phyloP scores from a whole-genome alignment of 2,888 invertebrate species.

The Vandiemenella viatica region DNA sequence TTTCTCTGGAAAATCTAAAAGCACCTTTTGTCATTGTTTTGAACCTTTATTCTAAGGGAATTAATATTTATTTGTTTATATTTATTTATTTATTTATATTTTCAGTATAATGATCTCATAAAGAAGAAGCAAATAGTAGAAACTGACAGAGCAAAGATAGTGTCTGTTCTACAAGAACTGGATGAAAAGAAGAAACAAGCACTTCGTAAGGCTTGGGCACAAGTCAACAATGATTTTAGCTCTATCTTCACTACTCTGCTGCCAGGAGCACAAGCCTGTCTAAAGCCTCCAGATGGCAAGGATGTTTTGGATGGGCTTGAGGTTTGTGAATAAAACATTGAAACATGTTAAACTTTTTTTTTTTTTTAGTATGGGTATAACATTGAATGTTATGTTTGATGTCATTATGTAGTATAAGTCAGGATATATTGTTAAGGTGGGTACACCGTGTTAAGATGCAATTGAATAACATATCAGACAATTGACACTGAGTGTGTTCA shows the following conservation, averaged over 20 bases:
- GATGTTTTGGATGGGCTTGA: constrained; percentile 76
- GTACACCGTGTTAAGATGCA: too few species aligned
- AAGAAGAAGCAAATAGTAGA: constrained; percentile 56
- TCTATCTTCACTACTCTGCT: constrained; percentile 84
- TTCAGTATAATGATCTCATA: constrained; percentile 49
- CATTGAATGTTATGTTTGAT: too few species aligned
- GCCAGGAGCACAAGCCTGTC: constrained; percentile 76
- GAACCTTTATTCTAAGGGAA: too few species aligned
- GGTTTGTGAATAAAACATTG: constrained; percentile 30
- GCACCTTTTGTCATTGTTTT: too few species aligned
- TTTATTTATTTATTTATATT: constrained; percentile 10
- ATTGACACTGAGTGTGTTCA: too few species aligned
- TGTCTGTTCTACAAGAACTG: constrained; percentile 66
- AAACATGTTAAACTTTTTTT: not conserved
- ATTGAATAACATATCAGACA: too few species aligned
- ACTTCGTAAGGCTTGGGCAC: constrained; percentile 64
- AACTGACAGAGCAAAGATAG: constrained; percentile 56
- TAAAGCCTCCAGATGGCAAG: constrained; percentile 60
- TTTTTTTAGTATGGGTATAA: too few species aligned
- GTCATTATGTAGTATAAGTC: too few species aligned
- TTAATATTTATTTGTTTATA: too few species aligned
- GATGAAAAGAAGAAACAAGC: constrained; percentile 83
- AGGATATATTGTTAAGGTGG: too few species aligned
- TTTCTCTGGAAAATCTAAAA: too few species aligned
- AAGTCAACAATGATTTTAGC: constrained; percentile 85